Conservation (phyloP, 2,797 vertebrate species). For the Ciconia nigra region DNA sequence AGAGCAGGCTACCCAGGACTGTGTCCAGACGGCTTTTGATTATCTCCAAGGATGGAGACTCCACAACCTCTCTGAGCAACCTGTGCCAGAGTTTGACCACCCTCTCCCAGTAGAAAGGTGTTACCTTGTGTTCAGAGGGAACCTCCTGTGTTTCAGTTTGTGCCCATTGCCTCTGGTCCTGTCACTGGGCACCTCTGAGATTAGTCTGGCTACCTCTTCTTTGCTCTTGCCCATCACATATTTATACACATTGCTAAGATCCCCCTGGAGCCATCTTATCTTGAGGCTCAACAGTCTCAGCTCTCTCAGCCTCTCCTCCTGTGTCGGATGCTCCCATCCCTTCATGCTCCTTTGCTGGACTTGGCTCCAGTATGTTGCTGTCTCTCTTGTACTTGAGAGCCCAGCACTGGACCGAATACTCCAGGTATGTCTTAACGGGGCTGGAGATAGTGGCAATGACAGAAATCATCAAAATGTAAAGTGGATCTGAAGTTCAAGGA, state of each 20-base stretch:
- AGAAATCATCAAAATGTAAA: background rate
- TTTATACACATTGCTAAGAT: background rate
- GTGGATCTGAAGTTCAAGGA: background rate
- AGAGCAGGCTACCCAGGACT: background rate
- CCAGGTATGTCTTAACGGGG: background rate
- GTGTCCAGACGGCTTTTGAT: background rate
- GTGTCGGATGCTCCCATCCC: background rate
- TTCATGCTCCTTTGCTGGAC: background rate
- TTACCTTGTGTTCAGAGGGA: background rate
- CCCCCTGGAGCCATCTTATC: background rate
- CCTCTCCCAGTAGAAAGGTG: background rate
- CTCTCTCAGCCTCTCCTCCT: background rate
- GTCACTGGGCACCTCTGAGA: background rate
- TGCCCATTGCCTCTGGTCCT: background rate
- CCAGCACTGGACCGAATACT: background rate
- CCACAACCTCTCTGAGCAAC: background rate
- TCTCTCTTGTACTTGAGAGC: background rate
- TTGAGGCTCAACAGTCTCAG: background rate
- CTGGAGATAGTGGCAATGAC: background rate
- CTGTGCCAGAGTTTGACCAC: background rate
- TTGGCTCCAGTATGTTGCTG: background rate
- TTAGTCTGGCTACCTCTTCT: background rate
- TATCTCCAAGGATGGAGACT: background rate
- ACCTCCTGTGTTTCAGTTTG: background rate
- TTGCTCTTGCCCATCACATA: background rate